A percentile compares a stretch with the other conserved stretches of the same genome.
phyloP scores from a whole-genome alignment of 1,140 invertebrate genomes.

The Tetramorium simillimum region DNA sequence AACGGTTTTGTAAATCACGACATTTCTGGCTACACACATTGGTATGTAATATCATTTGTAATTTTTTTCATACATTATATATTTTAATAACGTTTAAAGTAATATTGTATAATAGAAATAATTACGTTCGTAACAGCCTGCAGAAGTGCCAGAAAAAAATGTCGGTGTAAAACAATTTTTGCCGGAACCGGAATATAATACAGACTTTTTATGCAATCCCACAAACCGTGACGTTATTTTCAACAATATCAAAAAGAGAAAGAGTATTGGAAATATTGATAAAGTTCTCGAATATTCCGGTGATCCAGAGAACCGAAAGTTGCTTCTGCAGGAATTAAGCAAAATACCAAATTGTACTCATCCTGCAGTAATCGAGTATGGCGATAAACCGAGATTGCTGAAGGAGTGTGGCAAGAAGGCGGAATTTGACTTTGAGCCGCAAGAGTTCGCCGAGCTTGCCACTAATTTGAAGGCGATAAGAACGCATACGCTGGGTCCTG shows the following conservation, averaged over 20 bases:
- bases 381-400: constrained; percentile 87
- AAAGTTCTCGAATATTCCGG: constrained; percentile 86
- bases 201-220: constrained; percentile 88
- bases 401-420: constrained; percentile 86
- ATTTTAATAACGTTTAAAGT: neutral
- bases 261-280: constrained; percentile 89
- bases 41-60: neutral
- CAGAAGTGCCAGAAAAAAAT: neutral
- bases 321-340: constrained; percentile 87
- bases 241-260: constrained; percentile 89
- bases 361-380: constrained; percentile 87
- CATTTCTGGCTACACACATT: constrained; percentile 17
- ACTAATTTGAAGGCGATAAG: constrained; percentile 88
- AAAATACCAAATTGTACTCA: constrained; percentile 93
- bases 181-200: constrained; percentile 86
- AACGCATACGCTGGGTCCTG: constrained; percentile 90
- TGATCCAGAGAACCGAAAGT: constrained; percentile 80
- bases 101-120: neutral
- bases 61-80: neutral
- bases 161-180: constrained; percentile 22
- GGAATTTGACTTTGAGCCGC: constrained; percentile 85
- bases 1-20: neutral
- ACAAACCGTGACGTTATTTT: constrained; percentile 87
- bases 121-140: neutral
- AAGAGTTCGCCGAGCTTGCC: constrained; percentile 88